These are phyloP conservation scores for Ceratosolen fusciceps DNA, from an alignment of 1,140 invertebrate genomes.

Conservation along the genomic window DNA sequence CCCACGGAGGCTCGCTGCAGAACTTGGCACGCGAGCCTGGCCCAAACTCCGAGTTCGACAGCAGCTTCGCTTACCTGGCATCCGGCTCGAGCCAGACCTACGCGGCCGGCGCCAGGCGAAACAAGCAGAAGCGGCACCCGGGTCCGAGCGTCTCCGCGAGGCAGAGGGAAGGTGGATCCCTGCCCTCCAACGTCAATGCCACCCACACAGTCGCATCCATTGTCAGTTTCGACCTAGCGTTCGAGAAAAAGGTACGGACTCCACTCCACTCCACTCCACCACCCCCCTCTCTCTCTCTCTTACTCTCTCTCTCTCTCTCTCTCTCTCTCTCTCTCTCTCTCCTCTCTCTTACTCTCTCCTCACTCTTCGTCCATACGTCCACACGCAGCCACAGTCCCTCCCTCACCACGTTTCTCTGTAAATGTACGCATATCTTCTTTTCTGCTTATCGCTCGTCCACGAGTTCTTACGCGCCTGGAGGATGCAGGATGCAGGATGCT, in stretches of 20 bases:
- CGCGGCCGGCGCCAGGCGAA: constrained; percentile 59
- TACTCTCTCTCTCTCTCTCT: constrained; percentile 32
- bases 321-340: constrained; percentile 37
- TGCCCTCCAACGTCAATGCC: constrained; percentile 76
- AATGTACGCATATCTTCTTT: too few relatives aligned
- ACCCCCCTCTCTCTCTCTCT: background rate
- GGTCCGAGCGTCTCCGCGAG: constrained; percentile 74
- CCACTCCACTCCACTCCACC: background rate
- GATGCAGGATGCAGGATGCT: too few relatives aligned
- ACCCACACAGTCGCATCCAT: constrained; percentile 67
- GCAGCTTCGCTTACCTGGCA: constrained; percentile 63
- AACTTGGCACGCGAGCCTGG: constrained; percentile 70
- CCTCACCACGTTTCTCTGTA: too few relatives aligned
- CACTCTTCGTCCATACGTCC: background rate
- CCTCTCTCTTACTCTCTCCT: background rate
- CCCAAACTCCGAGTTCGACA: constrained; percentile 65
- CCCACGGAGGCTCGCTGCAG: constrained; percentile 74
- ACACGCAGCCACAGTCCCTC: too few relatives aligned
- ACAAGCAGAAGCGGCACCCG: constrained; percentile 58
- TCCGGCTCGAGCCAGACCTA: constrained; percentile 66
- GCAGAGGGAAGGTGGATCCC: constrained; percentile 78
- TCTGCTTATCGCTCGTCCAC: too few relatives aligned
- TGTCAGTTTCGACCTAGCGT: constrained; percentile 66
- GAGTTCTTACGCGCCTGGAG: too few relatives aligned
- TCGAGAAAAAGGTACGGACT: constrained; percentile 66